Evolutionary conservation across 2,888 invertebrate genomes (phyloP), one percentile per base, ranked within the genome.

Genomic region (Dynastes hyllus): DNA sequence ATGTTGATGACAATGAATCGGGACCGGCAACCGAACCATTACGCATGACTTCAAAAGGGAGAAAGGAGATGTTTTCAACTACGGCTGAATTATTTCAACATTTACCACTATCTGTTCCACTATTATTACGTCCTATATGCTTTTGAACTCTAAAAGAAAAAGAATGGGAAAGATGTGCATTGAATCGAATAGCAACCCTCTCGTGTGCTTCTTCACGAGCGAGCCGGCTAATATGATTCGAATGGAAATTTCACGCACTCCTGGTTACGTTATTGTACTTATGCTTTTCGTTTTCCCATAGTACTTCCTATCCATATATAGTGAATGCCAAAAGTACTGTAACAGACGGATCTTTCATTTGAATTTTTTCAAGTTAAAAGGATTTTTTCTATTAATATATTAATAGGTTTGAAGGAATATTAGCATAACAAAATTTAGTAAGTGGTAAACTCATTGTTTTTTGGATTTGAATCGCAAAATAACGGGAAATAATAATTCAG

Each of bases 61-160:
- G 9, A 22, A 22, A 22, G 6, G 40, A 40, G 8, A 73, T 61
- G 16, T 73, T 45, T 73, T 61, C 73, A 61, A 73, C 58, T 73
- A 73, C 58, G 13, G 32, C 45, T 22, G 61, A 73, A 73, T 73
- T 73, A 73, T 73, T 40, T 73, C 29, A 58, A 73, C 58, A 73
- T 58, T 58, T 58, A 40, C 73, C 73, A 45, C 50, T 69, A 69
- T 69, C 69, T 69, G 27, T 50, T 8, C 69, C 22, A 50, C 37
- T 69, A 69, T 69, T 69, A 51, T 69, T 69, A 11, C 69, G 37
- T 2, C 16, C 9, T 16, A 50, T 37, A 69, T 45, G 37, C 61
- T 3, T 61, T 16, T 61, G 29, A 50, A 11, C 5, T 61, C 27
- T 61, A 11, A 16, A 22, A 11, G 22, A 61, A 16, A 8, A 22